Evolutionary conservation across 92 coral and sea anemone species (phyloP).

Genomic region (Bergia puertoricense): DNA sequence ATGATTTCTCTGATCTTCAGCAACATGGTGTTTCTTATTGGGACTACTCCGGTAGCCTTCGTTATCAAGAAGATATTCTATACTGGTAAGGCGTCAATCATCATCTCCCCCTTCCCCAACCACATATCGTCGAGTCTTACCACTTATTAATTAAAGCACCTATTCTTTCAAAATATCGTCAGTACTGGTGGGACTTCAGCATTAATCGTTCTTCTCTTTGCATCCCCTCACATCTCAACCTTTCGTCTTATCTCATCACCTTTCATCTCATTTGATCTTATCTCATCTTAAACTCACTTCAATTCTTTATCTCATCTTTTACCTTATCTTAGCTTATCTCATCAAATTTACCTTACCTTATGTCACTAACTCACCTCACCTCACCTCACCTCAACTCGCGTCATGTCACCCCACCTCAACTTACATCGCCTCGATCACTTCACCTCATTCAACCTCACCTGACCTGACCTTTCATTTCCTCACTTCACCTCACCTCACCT

Average conservation of each 20-base stretch:
- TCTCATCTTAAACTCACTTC: not conserved
- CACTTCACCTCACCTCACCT: not conserved
- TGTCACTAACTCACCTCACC: not conserved
- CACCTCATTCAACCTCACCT: not conserved
- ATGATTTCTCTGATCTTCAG: constrained; percentile 74
- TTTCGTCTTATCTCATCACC: not conserved
- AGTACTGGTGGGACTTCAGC: not conserved
- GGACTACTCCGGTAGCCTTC: constrained; percentile 70
- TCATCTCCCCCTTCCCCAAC: not conserved
- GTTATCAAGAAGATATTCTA: constrained; percentile 69
- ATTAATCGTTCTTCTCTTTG: not conserved
- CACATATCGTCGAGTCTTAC: not conserved
- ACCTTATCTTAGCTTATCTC: constrained; percentile 26
- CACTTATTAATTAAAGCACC: not conserved
- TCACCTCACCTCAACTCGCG: not conserved
- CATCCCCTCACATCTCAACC: constrained; percentile 4
- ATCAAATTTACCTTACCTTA: not conserved
- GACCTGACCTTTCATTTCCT: constrained; percentile 17
- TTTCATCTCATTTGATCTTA: not conserved
- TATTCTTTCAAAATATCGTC: not conserved
- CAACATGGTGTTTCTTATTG: constrained; percentile 87
- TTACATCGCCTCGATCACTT: constrained; percentile 12
- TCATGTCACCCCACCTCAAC: not conserved
- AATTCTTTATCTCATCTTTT: not conserved
- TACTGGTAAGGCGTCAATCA: constrained; percentile 40